Conservation (phyloP, 2,113 vertebrate genomes). For the Piaya cayana region DNA sequence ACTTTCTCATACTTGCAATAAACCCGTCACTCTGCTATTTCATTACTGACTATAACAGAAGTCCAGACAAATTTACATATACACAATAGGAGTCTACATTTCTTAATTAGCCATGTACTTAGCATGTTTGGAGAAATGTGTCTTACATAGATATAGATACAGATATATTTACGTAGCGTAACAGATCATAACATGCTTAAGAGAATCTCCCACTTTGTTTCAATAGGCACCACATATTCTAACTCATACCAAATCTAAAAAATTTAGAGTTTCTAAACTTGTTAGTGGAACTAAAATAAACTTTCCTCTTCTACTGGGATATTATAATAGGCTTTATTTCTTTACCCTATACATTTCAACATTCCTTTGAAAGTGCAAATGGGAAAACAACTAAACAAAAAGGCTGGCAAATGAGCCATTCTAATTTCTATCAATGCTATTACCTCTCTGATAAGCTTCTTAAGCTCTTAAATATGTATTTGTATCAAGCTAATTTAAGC, state of each 20-base stretch:
- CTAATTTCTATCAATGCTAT: not conserved
- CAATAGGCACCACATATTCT: not conserved
- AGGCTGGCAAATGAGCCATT: constrained; percentile 12
- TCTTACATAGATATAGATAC: not conserved
- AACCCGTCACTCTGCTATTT: not conserved
- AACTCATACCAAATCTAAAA: constrained; percentile 19
- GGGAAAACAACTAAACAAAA: constrained; percentile 9
- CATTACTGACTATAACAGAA: not conserved
- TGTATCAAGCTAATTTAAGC: constrained; percentile 2
- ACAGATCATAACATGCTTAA: not conserved
- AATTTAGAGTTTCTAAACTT: not conserved
- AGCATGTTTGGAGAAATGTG: not conserved
- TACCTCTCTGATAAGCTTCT: constrained; percentile 11
- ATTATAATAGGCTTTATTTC: not conserved
- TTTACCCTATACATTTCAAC: not conserved
- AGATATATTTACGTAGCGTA: not conserved
- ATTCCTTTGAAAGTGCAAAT: not conserved
- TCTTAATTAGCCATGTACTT: not conserved
- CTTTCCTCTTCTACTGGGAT: not conserved
- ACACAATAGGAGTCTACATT: not conserved
- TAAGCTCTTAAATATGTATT: constrained; percentile 29
- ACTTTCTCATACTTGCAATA: constrained; percentile 30
- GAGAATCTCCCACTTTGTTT: not conserved
- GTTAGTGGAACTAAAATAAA: not conserved
- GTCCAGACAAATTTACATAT: constrained; percentile 9